phyloP scores from a whole-genome alignment of 92 coral and sea anemone genomes.

The Parazoanthus atlanticus region DNA sequence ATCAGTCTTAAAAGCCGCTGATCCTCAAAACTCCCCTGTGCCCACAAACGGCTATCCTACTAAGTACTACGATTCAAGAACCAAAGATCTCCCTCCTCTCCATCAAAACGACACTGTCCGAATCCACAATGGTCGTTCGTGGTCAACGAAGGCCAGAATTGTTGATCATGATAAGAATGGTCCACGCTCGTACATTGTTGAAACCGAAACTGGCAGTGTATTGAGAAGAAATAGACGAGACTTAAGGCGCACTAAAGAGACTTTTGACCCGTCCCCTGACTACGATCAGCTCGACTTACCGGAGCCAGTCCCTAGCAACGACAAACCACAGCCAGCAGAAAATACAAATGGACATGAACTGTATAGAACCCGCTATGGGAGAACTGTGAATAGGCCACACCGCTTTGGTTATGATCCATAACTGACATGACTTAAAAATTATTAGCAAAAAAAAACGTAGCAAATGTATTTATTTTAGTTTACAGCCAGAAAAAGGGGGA shows the following conservation, averaged over 20 bases:
- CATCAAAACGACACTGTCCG: background rate
- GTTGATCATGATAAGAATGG: background rate
- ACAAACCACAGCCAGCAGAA: conserved; percentile 14
- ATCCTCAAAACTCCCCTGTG: no score
- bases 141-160: background rate
- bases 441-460: no score
- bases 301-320: background rate
- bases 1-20: no score
- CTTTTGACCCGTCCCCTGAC: background rate
- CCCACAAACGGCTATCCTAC: no score
- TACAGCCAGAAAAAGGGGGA: conserved; percentile 18
- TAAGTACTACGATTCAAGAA: no score
- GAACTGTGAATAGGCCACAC: conserved; percentile 7
- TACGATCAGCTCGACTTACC: background rate
- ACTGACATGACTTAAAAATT: background rate
- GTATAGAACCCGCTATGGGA: conserved; percentile 22
- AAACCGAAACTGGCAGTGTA: conserved; percentile 1
- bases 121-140: background rate
- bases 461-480: background rate
- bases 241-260: background rate
- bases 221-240: conserved; percentile 2
- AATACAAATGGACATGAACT: conserved; percentile 3
- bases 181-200: conserved; percentile 1
- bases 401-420: background rate
- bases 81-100: no score